phyloP scores from a whole-genome alignment of 2,888 invertebrate species.

The Pseudanteris insignis region DNA sequence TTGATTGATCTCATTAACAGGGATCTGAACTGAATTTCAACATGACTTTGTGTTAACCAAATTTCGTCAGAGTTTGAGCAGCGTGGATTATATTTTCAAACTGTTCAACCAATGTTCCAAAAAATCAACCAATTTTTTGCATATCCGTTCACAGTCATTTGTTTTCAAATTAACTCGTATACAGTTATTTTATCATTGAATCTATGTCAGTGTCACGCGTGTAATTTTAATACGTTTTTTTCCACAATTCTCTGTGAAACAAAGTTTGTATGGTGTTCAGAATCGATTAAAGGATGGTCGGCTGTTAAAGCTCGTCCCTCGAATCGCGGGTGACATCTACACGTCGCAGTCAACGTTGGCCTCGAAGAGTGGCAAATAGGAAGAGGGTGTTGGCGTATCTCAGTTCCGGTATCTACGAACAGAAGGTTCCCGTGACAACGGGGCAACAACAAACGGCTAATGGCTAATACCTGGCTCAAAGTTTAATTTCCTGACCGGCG shows the following conservation, averaged over 20 bases:
- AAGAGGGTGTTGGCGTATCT: conserved; percentile 56
- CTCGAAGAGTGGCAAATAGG: conserved; percentile 49
- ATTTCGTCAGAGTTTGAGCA: too few species aligned
- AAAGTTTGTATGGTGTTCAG: background rate
- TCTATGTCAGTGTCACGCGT: too few species aligned
- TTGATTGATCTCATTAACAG: too few species aligned
- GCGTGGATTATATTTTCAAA: too few species aligned
- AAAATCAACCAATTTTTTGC: too few species aligned
- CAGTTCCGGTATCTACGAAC: conserved; percentile 61
- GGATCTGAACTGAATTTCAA: too few species aligned
- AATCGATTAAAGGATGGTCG: conserved; percentile 45
- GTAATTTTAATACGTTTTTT: too few species aligned
- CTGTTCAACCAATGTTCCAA: too few species aligned
- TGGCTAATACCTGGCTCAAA: conserved; percentile 59
- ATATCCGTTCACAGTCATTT: too few species aligned
- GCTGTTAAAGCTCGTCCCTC: conserved; percentile 50
- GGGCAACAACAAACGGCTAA: conserved; percentile 63
- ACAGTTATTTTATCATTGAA: too few species aligned
- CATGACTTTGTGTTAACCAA: too few species aligned
- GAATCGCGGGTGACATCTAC: conserved; percentile 55
- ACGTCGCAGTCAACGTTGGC: conserved; percentile 54
- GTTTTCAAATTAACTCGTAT: too few species aligned
- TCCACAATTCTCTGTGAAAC: background rate
- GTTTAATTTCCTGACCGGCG: conserved; percentile 64
- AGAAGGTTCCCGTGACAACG: conserved; percentile 61